phyloP scores from a whole-genome alignment of 2,888 invertebrate genomes.

The Saturnia pavonia region DNA sequence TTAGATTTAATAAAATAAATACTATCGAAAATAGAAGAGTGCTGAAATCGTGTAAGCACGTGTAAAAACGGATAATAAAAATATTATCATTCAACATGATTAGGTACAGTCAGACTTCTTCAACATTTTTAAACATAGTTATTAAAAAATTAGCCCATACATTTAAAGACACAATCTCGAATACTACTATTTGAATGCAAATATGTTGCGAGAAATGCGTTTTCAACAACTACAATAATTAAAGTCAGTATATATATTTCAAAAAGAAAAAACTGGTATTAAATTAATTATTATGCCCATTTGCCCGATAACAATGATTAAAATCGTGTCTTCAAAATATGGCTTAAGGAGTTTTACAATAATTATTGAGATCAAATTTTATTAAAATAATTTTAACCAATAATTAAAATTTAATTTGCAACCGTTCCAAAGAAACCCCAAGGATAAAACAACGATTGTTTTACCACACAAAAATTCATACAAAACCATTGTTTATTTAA shows the following conservation, averaged over 20 bases:
- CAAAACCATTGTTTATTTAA: too few relatives aligned
- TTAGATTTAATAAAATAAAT: slow-evolving; percentile 5
- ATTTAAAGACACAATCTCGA: background rate
- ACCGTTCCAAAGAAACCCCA: background rate
- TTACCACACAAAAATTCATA: too few relatives aligned
- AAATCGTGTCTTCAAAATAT: background rate
- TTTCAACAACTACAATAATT: too few relatives aligned
- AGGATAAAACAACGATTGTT: too few relatives aligned
- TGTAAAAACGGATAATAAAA: background rate
- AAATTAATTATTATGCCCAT: background rate
- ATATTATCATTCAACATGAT: background rate
- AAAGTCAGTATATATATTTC: too few relatives aligned
- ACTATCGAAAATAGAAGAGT: background rate
- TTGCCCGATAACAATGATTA: background rate
- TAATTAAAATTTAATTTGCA: background rate
- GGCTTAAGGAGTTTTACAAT: background rate
- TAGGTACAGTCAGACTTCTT: background rate
- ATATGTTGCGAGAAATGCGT: too few relatives aligned
- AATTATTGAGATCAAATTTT: background rate
- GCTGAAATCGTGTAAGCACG: background rate
- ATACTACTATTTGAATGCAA: too few relatives aligned
- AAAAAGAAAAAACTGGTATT: too few relatives aligned
- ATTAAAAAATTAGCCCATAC: background rate
- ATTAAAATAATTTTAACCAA: background rate
- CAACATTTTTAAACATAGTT: background rate